Percentiles rank a stretch among this genome's conserved stretches.
Evolutionary conservation across 2,113 vertebrate species (phyloP).

Genomic region (Antechinus flavipes): DNA sequence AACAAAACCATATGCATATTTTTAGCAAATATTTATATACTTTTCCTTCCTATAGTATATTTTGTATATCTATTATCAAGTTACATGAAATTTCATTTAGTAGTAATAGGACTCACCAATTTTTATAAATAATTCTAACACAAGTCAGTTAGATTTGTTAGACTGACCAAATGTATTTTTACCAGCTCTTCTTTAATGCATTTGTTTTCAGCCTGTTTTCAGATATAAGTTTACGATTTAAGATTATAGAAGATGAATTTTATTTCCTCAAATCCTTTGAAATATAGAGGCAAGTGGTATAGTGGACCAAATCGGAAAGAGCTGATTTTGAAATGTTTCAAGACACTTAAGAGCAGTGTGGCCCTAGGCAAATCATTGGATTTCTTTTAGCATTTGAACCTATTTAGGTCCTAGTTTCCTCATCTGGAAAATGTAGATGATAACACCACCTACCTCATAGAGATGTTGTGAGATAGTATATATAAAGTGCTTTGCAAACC

Average conservation of each 20-base stretch:
- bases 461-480: background rate
- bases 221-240: background rate
- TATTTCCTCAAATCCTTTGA: background rate
- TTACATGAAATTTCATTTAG: background rate
- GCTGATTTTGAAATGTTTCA: background rate
- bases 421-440: background rate
- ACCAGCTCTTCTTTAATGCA: background rate
- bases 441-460: background rate
- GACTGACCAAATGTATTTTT: background rate
- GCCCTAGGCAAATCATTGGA: background rate
- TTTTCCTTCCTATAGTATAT: background rate
- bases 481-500: background rate
- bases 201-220: background rate
- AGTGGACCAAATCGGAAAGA: background rate
- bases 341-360: background rate
- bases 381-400: background rate
- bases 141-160: background rate
- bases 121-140: background rate
- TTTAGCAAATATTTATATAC: background rate
- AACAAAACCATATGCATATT: constrained; percentile 14
- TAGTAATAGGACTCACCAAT: background rate
- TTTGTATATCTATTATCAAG: background rate
- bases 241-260: background rate
- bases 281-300: background rate
- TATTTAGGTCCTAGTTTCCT: background rate